Evolutionary conservation across 2,797 vertebrate genomes (phyloP).

Genomic region (Furcifer pardalis): DNA sequence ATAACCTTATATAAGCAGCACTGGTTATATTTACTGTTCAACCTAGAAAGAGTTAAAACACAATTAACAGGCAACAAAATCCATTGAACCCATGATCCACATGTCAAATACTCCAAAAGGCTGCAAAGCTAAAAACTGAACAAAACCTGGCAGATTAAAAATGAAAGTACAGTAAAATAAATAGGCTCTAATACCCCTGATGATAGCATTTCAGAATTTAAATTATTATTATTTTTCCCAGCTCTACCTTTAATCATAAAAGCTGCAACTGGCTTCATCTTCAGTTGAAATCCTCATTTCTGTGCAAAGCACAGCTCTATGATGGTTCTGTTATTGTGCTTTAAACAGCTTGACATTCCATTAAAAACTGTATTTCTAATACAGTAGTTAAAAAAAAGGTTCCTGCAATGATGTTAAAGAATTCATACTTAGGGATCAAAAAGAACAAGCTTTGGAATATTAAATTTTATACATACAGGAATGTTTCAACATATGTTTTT

Average conservation of each 20-base stretch:
- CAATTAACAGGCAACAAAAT: neutral
- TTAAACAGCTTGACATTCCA: neutral
- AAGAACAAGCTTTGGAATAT: neutral
- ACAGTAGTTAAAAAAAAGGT: neutral
- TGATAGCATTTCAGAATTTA: neutral
- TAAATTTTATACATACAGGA: neutral
- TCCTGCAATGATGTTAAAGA: neutral
- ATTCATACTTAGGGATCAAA: neutral
- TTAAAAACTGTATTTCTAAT: neutral
- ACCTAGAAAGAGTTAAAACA: neutral
- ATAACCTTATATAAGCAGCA: neutral
- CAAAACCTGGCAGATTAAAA: neutral
- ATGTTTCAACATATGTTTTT: neutral
- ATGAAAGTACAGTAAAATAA: neutral
- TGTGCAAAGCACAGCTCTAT: neutral
- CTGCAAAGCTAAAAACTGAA: neutral
- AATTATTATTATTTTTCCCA: neutral
- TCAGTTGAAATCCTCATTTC: neutral
- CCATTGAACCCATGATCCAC: neutral
- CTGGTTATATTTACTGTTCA: neutral
- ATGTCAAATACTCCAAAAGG: neutral
- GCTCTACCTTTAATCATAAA: neutral
- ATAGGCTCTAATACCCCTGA: neutral
- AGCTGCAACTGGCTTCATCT: neutral
- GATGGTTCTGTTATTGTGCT: neutral